A percentile compares a stretch with the other conserved stretches of the same genome.
phyloP scores from a whole-genome alignment of 2,113 vertebrate species.

The Agapornis roseicollis region DNA sequence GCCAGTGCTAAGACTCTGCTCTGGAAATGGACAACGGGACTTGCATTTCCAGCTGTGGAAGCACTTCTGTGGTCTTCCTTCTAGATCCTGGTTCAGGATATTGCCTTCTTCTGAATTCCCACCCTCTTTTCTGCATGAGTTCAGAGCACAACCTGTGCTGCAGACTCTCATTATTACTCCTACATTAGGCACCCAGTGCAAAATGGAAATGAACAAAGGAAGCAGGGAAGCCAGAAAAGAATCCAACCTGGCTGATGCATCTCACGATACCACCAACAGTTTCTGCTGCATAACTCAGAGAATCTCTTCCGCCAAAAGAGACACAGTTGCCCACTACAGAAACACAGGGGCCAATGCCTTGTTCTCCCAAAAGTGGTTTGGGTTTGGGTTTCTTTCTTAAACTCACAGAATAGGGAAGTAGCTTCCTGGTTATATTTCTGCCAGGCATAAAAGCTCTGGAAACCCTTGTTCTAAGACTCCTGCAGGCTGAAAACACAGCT shows the following conservation, averaged over 20 bases:
- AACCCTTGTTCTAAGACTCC: conserved; percentile 37
- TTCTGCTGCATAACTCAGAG: neutral
- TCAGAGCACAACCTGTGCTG: neutral
- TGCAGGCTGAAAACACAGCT: conserved; percentile 32
- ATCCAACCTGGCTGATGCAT: neutral
- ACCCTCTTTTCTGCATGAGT: neutral
- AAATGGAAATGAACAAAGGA: neutral
- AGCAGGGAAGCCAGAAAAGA: neutral
- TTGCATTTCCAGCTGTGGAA: neutral
- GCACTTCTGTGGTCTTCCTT: neutral
- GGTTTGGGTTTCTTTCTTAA: neutral
- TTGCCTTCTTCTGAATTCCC: neutral
- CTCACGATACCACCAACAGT: neutral
- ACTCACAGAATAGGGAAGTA: neutral
- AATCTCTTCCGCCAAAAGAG: neutral
- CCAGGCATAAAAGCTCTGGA: conserved; percentile 20
- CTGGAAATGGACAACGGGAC: neutral
- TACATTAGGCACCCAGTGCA: neutral
- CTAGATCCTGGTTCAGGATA: neutral
- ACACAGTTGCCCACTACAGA: neutral
- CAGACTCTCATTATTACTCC: conserved; percentile 12
- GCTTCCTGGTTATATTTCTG: conserved; percentile 8
- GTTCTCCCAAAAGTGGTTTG: neutral
- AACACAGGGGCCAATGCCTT: neutral
- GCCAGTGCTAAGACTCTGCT: neutral